Percentiles rank a stretch among this genome's conserved stretches.
Evolutionary conservation across 2,113 vertebrate species (phyloP).

Genomic region (Talpa occidentalis): DNA sequence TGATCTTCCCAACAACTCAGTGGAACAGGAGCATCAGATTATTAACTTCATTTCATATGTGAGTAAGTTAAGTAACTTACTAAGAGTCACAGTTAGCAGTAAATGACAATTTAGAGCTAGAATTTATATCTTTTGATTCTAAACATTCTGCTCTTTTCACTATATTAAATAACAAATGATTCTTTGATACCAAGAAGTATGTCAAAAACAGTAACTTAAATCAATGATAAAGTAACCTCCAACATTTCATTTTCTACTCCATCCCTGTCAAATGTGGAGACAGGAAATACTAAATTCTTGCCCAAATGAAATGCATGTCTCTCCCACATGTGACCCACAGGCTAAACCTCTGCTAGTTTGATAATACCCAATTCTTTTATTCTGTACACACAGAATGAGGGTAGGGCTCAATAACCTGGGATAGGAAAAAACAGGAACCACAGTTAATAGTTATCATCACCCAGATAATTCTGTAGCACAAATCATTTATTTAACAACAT

Average conservation of each 20-base stretch:
- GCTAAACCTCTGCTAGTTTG: not conserved
- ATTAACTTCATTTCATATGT: not conserved
- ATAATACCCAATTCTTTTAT: not conserved
- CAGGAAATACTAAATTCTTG: conserved; percentile 20
- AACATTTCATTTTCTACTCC: not conserved
- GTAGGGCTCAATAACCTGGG: not conserved
- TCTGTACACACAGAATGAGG: not conserved
- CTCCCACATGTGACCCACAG: not conserved
- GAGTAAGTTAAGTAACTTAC: not conserved
- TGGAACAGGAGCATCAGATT: not conserved
- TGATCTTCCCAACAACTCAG: not conserved
- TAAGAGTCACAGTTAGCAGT: not conserved
- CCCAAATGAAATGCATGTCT: not conserved
- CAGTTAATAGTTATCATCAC: not conserved
- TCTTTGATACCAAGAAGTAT: not conserved
- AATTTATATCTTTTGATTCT: not conserved
- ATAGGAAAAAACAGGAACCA: not conserved
- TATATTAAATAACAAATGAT: not conserved
- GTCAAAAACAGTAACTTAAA: not conserved
- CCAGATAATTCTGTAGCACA: not conserved
- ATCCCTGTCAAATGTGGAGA: not conserved
- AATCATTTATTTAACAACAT: conserved; percentile 19
- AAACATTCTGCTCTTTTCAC: not conserved
- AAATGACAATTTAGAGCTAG: not conserved
- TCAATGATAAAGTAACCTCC: not conserved